Base-by-base conservation (phyloP, 1,140 invertebrate species). In the Acromyrmex echinatior region DNA sequence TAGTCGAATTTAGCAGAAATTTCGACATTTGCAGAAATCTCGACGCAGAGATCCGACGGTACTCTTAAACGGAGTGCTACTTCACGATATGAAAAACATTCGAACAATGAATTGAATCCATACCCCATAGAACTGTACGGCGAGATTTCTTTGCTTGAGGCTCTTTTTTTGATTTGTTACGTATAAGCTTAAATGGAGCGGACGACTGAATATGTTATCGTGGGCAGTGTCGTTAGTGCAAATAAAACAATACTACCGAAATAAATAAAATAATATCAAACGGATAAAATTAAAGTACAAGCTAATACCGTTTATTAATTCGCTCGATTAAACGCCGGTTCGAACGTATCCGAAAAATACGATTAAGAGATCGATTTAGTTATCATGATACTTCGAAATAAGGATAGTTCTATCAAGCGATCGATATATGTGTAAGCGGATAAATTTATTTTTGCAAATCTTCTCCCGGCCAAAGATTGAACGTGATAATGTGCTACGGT, bases 151-250 rank as follows among this genome's bases (percentile, higher is more conserved):
- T 45, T 62, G 53, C 39, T 82, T 28, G 21, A 74, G 70, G 49
- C 9, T 84, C 14, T 12, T 18, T 68, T 68, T 84, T 81, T 86
- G 76, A 80, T 86, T 86, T 35, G 62, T 70, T 86, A 86, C 39
- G 25, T 58, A 35, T 39, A 65, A 51, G 49, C 25, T 77, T 58
- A 66, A 65, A 79, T 39, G 49, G 49, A 70, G 63, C 65, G 51
- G 65, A 60, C 65, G 65, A 76, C 28, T 85, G 39, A 16, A 81
- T 62, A 62, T 66, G 53, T 66, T 65, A 70, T 79, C 76, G 77
- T 58, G 63, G 51, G 65, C 77, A 81, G 65, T 70, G 65, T 66
- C 49, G 18, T 70, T 80, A 49, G 51, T 81, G 18, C 56, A 16
- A 16, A 49, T 80, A 25, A 51, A 35, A 49, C 63, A 85, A 78